Percentiles rank a stretch among this genome's conserved stretches.
These are phyloP conservation scores for Glyptemys insculpta DNA, from an alignment of 2,797 vertebrate species.

Conservation along the genomic window DNA sequence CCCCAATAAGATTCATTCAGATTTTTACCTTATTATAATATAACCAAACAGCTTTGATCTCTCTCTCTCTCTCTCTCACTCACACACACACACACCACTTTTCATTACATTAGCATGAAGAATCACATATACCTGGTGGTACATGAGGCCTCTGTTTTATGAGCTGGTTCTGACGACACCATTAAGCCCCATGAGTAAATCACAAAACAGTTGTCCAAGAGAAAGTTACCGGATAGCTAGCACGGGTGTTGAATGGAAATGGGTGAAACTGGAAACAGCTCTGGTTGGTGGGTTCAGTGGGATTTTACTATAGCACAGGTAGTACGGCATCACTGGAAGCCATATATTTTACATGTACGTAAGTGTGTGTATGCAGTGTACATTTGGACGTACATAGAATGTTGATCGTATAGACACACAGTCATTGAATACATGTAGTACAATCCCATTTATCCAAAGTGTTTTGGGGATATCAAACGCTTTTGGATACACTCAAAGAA, in stretches of 20 bases:
- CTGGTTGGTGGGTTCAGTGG: neutral
- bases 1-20: neutral
- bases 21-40: neutral
- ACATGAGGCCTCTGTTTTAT: neutral
- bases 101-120: neutral
- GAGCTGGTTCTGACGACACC: neutral
- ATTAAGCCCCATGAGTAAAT: neutral
- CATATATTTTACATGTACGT: neutral
- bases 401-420: neutral
- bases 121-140: neutral
- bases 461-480: neutral
- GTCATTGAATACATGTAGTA: neutral
- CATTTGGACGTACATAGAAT: neutral
- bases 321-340: neutral
- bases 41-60: neutral
- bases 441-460: neutral
- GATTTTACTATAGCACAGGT: neutral
- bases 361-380: no score
- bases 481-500: neutral
- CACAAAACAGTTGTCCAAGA: neutral
- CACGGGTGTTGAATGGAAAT: neutral
- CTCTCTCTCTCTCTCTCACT: no score
- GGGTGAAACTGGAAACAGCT: neutral
- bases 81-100: neutral
- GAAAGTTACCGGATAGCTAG: no score